Percentiles rank a stretch among this genome's conserved stretches.
Evolutionary conservation across 2,113 vertebrate species (phyloP).

Genomic region (Romanogobio albipinnatus): DNA sequence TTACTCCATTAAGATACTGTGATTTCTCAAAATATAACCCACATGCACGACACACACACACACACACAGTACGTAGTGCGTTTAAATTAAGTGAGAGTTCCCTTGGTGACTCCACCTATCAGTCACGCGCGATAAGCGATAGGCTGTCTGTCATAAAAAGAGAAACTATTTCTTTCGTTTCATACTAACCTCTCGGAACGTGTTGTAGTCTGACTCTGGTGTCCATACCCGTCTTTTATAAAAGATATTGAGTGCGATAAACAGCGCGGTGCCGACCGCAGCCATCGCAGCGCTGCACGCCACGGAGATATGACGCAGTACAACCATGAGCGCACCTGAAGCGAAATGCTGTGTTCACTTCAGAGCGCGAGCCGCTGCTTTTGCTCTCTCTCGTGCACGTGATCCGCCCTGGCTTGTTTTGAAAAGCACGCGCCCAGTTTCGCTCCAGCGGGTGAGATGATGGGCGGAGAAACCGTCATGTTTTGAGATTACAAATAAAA

Average conservation of each 20-base stretch:
- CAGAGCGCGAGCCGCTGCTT: not conserved
- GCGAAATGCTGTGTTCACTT: not conserved
- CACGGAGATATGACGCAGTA: slow-evolving; percentile 74
- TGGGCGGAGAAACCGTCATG: slow-evolving; percentile 16
- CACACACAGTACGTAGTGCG: not conserved
- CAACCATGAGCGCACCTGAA: slow-evolving; percentile 67
- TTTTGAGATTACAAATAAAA: not conserved
- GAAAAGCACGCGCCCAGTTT: slow-evolving; percentile 30
- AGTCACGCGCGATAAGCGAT: not conserved
- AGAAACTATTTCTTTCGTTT: slow-evolving; percentile 15
- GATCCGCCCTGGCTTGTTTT: slow-evolving; percentile 55
- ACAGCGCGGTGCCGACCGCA: slow-evolving; percentile 83
- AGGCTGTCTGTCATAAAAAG: not conserved
- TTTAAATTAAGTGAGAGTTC: not conserved
- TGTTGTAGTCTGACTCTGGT: slow-evolving; percentile 70
- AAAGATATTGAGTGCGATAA: slow-evolving; percentile 82
- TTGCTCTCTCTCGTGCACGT: slow-evolving; percentile 44
- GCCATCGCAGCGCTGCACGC: slow-evolving; percentile 82
- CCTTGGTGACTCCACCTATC: not conserved
- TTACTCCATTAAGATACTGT: not conserved
- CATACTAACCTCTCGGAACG: slow-evolving; percentile 65
- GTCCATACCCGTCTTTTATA: slow-evolving; percentile 74
- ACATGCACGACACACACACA: not conserved
- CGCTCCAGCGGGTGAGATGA: not conserved
- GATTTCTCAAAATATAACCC: not conserved